Percentiles rank a stretch among this genome's conserved stretches.
Evolutionary conservation across 1,140 invertebrate species (phyloP).

Genomic region (Macrobrachium nipponense): DNA sequence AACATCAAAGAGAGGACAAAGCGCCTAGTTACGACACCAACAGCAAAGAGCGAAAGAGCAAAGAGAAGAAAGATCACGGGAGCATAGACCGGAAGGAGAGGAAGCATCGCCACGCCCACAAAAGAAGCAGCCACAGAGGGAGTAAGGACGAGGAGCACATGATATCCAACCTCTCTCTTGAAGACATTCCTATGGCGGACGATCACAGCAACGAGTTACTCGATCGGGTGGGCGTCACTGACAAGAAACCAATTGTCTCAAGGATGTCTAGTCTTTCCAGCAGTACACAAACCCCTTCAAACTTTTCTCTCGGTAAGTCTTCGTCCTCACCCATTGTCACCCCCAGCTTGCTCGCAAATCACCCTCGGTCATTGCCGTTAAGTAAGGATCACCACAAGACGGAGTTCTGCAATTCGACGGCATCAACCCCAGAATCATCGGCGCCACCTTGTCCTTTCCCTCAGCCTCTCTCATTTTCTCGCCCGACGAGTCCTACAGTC

Average conservation of each 20-base stretch:
- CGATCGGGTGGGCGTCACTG: not conserved
- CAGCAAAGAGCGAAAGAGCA: constrained; percentile 7
- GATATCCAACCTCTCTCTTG: constrained; percentile 35
- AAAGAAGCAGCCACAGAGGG: not conserved
- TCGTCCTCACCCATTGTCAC: constrained; percentile 40
- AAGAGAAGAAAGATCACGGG: constrained; percentile 14
- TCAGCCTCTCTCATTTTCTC: constrained; percentile 7
- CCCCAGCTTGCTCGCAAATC: not conserved
- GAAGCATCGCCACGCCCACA: not conserved
- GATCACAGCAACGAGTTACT: constrained; percentile 34
- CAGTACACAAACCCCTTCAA: constrained; percentile 8
- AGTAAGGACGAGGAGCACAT: constrained; percentile 26
- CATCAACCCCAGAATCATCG: constrained; percentile 51
- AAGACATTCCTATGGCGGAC: constrained; percentile 63
- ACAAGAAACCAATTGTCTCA: not conserved
- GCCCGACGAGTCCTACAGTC: not conserved
- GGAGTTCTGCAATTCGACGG: constrained; percentile 28
- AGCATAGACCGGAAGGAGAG: constrained; percentile 24
- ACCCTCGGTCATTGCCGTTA: constrained; percentile 20
- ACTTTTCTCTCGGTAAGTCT: constrained; percentile 52
- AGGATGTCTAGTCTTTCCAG: not conserved
- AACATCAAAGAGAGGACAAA: constrained; percentile 34
- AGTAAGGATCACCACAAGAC: constrained; percentile 17
- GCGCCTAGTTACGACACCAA: not conserved
- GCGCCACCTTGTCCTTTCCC: constrained; percentile 34